A percentile compares a stretch with the other conserved stretches of the same genome.
phyloP scores from a whole-genome alignment of 1,140 invertebrate genomes.

The Leptinotarsa undecemlineata region DNA sequence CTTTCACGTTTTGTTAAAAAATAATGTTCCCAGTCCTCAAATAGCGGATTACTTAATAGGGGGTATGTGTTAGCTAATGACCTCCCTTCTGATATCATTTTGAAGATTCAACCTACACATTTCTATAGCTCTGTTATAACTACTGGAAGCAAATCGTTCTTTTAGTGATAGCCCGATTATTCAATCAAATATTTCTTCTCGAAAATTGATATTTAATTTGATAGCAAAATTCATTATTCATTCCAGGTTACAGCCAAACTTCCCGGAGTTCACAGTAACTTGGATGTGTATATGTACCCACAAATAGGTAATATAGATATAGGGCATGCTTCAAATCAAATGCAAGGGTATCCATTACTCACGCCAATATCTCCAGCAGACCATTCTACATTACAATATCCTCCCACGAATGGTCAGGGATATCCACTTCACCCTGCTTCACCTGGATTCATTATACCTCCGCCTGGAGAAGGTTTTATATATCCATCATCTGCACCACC shows the following conservation, averaged over 20 bases:
- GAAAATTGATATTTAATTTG: no score
- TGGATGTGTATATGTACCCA: conserved; percentile 30
- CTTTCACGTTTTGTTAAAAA: no score
- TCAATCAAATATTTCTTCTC: no score
- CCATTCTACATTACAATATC: not conserved
- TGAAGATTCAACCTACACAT: no score
- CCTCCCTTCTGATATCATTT: no score
- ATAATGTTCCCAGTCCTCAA: no score
- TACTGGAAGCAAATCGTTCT: no score
- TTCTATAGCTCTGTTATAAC: no score
- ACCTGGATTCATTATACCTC: no score
- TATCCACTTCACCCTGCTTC: not conserved
- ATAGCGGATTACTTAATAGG: no score
- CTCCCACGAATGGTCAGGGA: not conserved
- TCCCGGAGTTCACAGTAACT: conserved; percentile 30
- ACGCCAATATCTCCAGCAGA: not conserved
- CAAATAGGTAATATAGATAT: conserved; percentile 38
- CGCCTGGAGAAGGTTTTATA: not conserved
- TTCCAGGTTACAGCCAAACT: conserved; percentile 30
- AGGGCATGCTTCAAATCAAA: conserved; percentile 1
- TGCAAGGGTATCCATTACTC: conserved; percentile 6
- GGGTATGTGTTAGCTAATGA: no score
- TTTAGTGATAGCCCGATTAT: no score
- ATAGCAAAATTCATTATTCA: not conserved
- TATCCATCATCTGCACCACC: not conserved